Percentiles rank a stretch among this genome's conserved stretches.
Evolutionary conservation across 2,113 vertebrate genomes (phyloP).

Genomic region (Phainopepla nitens): DNA sequence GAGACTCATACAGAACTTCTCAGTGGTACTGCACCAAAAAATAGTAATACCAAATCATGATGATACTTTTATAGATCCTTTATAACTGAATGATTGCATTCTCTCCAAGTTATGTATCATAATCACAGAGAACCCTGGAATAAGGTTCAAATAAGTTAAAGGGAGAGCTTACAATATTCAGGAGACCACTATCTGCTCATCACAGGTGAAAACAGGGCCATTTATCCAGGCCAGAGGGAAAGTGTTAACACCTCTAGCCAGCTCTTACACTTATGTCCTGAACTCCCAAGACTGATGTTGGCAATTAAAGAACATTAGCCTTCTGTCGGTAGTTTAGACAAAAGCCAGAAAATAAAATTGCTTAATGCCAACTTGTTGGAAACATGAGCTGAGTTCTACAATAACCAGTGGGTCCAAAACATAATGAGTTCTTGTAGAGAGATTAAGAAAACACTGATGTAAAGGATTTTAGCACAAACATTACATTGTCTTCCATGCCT

Average conservation of each 20-base stretch:
- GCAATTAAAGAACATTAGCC: not conserved
- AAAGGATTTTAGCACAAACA: slow-evolving; percentile 25
- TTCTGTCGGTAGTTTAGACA: not conserved
- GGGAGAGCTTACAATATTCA: not conserved
- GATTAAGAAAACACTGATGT: slow-evolving; percentile 7
- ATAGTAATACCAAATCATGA: not conserved
- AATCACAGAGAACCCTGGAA: not conserved
- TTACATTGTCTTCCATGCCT: not conserved
- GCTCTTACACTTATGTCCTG: not conserved
- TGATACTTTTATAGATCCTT: not conserved
- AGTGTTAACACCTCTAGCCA: not conserved
- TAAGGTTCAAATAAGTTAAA: not conserved
- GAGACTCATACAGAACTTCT: not conserved
- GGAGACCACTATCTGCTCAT: not conserved
- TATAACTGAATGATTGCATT: not conserved
- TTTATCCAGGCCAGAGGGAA: not conserved
- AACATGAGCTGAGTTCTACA: not conserved
- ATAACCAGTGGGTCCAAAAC: not conserved
- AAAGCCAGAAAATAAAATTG: not conserved
- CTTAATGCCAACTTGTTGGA: not conserved
- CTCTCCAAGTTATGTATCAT: not conserved
- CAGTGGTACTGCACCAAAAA: not conserved
- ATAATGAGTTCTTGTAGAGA: not conserved
- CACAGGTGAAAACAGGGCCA: not conserved
- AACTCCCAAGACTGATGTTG: not conserved